phyloP scores from a whole-genome alignment of 2,888 invertebrate genomes.

The Hypena proboscidalis region DNA sequence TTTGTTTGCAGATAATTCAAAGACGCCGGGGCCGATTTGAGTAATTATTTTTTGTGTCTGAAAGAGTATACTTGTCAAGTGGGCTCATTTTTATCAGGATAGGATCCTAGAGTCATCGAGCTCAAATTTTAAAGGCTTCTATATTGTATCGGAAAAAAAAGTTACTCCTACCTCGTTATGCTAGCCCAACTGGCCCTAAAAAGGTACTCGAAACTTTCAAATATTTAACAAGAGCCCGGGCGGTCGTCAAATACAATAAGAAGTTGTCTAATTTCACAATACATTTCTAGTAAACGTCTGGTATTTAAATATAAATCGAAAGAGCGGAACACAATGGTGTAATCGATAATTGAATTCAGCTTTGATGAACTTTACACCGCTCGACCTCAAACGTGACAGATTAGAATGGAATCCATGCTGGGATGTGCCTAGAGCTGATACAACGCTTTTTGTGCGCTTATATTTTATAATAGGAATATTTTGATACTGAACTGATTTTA shows the following conservation, averaged over 20 bases:
- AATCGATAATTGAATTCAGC: constrained; percentile 85
- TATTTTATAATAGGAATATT: too few species aligned
- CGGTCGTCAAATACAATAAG: constrained; percentile 74
- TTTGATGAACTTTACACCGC: constrained; percentile 85
- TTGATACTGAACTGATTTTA: too few species aligned
- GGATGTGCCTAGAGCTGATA: constrained; percentile 62
- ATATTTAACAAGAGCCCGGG: constrained; percentile 59
- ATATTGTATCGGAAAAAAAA: neutral
- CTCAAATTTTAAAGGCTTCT: too few species aligned
- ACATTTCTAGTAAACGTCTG: constrained; percentile 81
- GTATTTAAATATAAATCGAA: constrained; percentile 85
- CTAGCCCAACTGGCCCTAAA: constrained; percentile 2
- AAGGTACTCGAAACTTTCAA: constrained; percentile 27
- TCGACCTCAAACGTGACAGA: constrained; percentile 84
- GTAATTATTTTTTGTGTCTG: too few species aligned
- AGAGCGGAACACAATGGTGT: constrained; percentile 84
- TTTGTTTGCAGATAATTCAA: too few species aligned
- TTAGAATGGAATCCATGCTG: constrained; percentile 77
- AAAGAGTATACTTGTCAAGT: too few species aligned
- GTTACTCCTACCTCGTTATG: constrained; percentile 12
- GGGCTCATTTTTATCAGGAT: too few species aligned
- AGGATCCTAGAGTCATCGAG: too few species aligned
- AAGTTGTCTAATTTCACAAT: constrained; percentile 80
- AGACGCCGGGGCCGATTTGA: too few species aligned
- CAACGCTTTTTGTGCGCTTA: constrained; percentile 31